These are phyloP conservation scores for Drosophila mimica DNA, from an alignment of 2,888 invertebrate genomes.

Conservation along the genomic window DNA sequence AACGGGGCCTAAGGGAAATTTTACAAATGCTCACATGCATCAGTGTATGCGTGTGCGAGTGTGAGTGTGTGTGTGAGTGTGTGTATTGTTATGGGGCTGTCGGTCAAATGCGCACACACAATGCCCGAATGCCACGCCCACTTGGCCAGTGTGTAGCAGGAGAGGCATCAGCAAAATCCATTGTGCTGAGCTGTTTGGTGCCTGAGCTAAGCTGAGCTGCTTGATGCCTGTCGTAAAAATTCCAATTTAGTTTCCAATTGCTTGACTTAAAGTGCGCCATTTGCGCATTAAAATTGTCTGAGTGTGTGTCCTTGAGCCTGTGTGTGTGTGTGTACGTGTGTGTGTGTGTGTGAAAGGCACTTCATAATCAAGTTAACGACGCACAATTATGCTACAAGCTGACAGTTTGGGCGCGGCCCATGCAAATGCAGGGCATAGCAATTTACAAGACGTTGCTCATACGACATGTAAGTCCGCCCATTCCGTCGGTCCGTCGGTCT, in stretches of 20 bases:
- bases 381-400: constrained; percentile 77
- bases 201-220: constrained; percentile 29
- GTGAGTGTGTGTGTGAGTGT: constrained; percentile 11
- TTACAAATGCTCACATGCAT: constrained; percentile 70
- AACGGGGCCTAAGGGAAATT: constrained; percentile 75
- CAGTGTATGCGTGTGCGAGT: constrained; percentile 6
- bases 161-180: constrained; percentile 29
- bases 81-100: constrained; percentile 50
- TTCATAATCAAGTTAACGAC: constrained; percentile 81
- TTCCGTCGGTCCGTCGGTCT: neutral
- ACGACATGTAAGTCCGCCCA: constrained; percentile 45
- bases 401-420: constrained; percentile 61
- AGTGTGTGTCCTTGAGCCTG: constrained; percentile 21
- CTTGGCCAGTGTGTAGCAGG: constrained; percentile 23
- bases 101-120: constrained; percentile 76
- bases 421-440: constrained; percentile 73
- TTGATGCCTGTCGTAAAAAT: constrained; percentile 78
- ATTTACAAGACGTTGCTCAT: constrained; percentile 74
- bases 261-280: constrained; percentile 80
- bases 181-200: constrained; percentile 44
- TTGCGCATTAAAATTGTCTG: constrained; percentile 64
- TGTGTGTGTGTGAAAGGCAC: constrained; percentile 46
- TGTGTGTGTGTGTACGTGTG: constrained; percentile 23
- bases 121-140: constrained; percentile 48
- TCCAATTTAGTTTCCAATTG: constrained; percentile 80